Base-by-base conservation (phyloP, 2,113 vertebrate genomes). In the Aegotheles bennettii region DNA sequence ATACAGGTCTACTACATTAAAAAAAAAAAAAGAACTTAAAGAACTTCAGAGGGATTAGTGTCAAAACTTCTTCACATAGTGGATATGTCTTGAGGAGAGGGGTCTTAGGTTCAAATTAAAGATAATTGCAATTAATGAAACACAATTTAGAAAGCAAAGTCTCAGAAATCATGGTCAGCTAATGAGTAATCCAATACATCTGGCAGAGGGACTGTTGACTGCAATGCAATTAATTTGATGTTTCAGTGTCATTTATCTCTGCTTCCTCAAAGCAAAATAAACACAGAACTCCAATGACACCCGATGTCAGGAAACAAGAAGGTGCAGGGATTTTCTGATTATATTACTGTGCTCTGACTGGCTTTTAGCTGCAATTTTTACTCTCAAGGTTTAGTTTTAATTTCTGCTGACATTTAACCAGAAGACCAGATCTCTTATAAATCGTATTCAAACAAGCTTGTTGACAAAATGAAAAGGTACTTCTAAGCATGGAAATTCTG, bases 41-140 rank as follows among this genome's bases (percentile, higher is more conserved):
- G 61, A 93, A n/a, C n/a, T n/a, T n/a, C n/a, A n/a, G n/a, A n/a
- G n/a, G n/a, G 91, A 95, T 95, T 76, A 94, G 67, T 81, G 59
- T 90, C 94, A 97, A 91, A 82, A 90, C 6, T 64, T 86, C 79
- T 91, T 95, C 92, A 94, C 47, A 82, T 80, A 92, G 50, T 78
- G 40, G n/a, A 86, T 94, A 94, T 57, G 13, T 84, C 71, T 96
- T 87, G 69, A 87, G 43, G 40, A 84, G 68, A 43, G 31, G 45
- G 19, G 38, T 48, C 71, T 81, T 42, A 85, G 16, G 18, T 74
- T 76, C 36, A 95, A 84, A 96, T 93, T 87, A 96, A 78, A 63
- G 53, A 90, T 84, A 84, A 80, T 48, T 95, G 57, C 69, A 87
- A 86, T 94, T 97, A 97, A 97, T 70, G 87, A 33, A 89, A 80